Percentiles rank a stretch among this genome's conserved stretches.
Conservation (phyloP, 2,888 invertebrate genomes). For the Automeris io region DNA sequence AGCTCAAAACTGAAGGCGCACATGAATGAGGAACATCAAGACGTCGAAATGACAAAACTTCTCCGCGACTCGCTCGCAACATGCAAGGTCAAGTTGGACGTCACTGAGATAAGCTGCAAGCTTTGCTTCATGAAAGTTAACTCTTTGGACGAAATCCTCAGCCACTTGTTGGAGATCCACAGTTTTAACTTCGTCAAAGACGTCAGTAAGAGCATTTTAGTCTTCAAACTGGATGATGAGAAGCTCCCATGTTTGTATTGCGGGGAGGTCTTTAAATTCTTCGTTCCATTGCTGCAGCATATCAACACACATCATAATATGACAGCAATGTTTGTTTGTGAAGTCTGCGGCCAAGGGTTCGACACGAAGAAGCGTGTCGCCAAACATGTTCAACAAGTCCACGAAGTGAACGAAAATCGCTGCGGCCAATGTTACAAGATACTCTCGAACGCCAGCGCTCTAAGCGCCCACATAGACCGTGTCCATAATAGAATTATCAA, state of each 20-base stretch:
- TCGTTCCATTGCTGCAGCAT: slow-evolving; percentile 36
- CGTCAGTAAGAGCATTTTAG: slow-evolving; percentile 20
- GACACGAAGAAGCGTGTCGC: slow-evolving; percentile 28
- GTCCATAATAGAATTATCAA: slow-evolving; percentile 17
- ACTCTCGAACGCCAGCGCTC: slow-evolving; percentile 15
- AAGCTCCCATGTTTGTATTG: slow-evolving; percentile 40
- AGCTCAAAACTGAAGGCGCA: slow-evolving; percentile 27
- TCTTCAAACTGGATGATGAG: slow-evolving; percentile 35
- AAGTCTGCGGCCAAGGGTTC: slow-evolving; percentile 43
- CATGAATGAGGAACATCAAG: slow-evolving; percentile 26
- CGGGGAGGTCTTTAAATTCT: slow-evolving; percentile 36
- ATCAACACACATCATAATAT: slow-evolving; percentile 31
- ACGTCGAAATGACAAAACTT: slow-evolving; percentile 26
- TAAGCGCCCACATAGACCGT: slow-evolving; percentile 16
- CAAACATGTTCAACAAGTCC: slow-evolving; percentile 31
- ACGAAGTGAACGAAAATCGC: slow-evolving; percentile 12
- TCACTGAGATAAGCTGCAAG: slow-evolving; percentile 33
- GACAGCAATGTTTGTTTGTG: slow-evolving; percentile 31
- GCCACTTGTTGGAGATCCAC: slow-evolving; percentile 28
- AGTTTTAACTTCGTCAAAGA: slow-evolving; percentile 19
- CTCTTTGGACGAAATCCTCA: slow-evolving; percentile 28
- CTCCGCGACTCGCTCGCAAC: slow-evolving; percentile 16
- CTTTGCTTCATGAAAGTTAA: slow-evolving; percentile 23
- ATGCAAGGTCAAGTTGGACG: slow-evolving; percentile 33
- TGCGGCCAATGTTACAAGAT: slow-evolving; percentile 40